Evolutionary conservation across 1,140 invertebrate species (phyloP).

Genomic region (Neodiprion virginianus): DNA sequence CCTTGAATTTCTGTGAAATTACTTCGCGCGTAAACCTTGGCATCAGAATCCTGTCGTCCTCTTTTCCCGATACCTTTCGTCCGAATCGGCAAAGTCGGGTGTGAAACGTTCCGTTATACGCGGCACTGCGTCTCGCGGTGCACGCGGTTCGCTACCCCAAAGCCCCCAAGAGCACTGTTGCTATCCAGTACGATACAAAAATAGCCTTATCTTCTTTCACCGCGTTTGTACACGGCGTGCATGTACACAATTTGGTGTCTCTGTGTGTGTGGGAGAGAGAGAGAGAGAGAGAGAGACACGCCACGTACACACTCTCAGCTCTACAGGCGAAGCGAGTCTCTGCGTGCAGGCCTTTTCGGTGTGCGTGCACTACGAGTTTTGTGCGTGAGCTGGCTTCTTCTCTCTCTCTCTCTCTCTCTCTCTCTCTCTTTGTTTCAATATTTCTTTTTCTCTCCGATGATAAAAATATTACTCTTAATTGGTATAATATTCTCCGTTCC

Average conservation of each 20-base stretch:
- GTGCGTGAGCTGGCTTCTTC: not conserved
- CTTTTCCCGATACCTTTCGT: too few relatives aligned
- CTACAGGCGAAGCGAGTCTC: too few relatives aligned
- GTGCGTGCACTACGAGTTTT: too few relatives aligned
- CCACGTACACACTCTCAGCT: too few relatives aligned
- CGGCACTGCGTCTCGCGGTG: too few relatives aligned
- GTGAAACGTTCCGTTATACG: too few relatives aligned
- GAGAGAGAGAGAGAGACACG: constrained; percentile 5
- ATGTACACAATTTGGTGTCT: constrained; percentile 21
- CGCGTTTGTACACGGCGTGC: constrained; percentile 30
- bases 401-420: not conserved
- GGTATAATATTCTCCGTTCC: constrained; percentile 19
- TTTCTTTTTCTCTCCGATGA: constrained; percentile 13
- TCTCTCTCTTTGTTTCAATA: not conserved
- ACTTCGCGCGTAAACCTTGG: too few relatives aligned
- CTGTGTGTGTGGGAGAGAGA: constrained; percentile 8
- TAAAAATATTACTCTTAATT: constrained; percentile 42
- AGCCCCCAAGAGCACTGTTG: constrained; percentile 36
- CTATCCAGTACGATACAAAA: constrained; percentile 45
- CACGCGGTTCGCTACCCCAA: not conserved
- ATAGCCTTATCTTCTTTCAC: constrained; percentile 42
- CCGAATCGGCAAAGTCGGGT: too few relatives aligned
- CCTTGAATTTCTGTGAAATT: too few relatives aligned
- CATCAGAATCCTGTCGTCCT: too few relatives aligned
- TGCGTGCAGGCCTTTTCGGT: too few relatives aligned